Percentiles rank a stretch among this genome's conserved stretches.
Conservation (phyloP, 2,113 vertebrate species). For the Synchiropus splendidus region DNA sequence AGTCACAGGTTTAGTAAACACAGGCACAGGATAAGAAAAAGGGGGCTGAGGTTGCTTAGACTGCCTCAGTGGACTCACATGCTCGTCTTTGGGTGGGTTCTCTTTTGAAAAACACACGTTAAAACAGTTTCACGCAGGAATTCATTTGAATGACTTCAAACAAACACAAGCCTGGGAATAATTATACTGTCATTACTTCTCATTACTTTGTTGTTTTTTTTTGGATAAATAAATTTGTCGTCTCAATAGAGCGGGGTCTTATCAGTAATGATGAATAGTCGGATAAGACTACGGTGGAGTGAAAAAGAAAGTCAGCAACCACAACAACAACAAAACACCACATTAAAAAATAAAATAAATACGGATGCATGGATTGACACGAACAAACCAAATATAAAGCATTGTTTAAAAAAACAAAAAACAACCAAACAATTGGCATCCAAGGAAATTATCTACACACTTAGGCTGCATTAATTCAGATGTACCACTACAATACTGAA, state of each 20-base stretch:
- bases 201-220: slow-evolving; percentile 8
- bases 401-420: too few species aligned
- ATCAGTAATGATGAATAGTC: slow-evolving; percentile 17
- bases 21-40: slow-evolving; percentile 34
- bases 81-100: slow-evolving; percentile 33
- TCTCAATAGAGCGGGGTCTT: slow-evolving; percentile 26
- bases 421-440: slow-evolving; percentile 38
- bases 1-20: slow-evolving; percentile 34
- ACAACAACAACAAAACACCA: slow-evolving; percentile 1
- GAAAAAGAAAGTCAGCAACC: slow-evolving; percentile 22
- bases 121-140: slow-evolving; percentile 21
- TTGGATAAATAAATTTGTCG: slow-evolving; percentile 20
- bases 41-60: slow-evolving; percentile 23
- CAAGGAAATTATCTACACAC: slow-evolving; percentile 60
- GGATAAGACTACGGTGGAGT: slow-evolving; percentile 18
- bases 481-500: slow-evolving; percentile 45
- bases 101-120: slow-evolving; percentile 20
- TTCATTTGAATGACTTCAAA: slow-evolving; percentile 18
- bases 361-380: slow-evolving; percentile 33
- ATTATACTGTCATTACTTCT: slow-evolving; percentile 21
- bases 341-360: slow-evolving; percentile 41
- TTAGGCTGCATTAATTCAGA: slow-evolving; percentile 35
- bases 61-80: slow-evolving; percentile 25
- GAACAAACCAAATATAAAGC: slow-evolving; percentile 38
- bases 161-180: slow-evolving; percentile 22